Evolutionary conservation across 2,113 vertebrate genomes (phyloP), one percentile per base, ranked within the genome.

Genomic region (Phasianus colchicus): DNA sequence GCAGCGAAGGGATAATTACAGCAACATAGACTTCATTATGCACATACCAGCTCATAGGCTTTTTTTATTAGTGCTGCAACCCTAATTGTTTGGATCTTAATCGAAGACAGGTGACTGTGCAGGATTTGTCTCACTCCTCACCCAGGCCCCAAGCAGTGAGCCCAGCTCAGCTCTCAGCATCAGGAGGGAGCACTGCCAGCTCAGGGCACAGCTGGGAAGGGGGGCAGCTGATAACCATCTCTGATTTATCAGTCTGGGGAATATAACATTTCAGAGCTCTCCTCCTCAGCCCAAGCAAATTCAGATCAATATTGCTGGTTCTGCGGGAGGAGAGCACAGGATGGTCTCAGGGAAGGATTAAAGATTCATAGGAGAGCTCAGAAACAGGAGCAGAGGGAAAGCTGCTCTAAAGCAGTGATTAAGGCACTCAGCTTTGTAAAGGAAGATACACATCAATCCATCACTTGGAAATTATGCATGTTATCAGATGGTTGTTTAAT

Each of bases 31-130:
- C 34, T 82, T 77, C 13, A 32, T 57, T 55, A 55, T 13, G 18
- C 40, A 32, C 2, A 10, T 38, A 9, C 40, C 57, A 83, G 11
- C 63, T 12, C 36, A 66, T 12, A 6, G 77, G 30, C 14, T 63
- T 3, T 34, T 34, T 80, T 80, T 20, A 29, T 55, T 11, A 61
- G 22, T 4, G 22, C 65, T 83, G n/a, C 27, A 63, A 18, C 5
- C 27, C 60, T 17, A 11, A 3, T 36, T 42, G 5, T 47, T 42
- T 36, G 2, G 4, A 0, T 36, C 25, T 52, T 25, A 19, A 21
- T 25, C 25, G n/a, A 47, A 63, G 36, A 45, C 11, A 38, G 8
- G 42, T 5, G 48, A 7, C 7, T 21, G 1, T 2, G 3, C 12
- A 34, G 20, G 64, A 13, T 21, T 21, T 29, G 3, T 16, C 22